A percentile compares a stretch with the other conserved stretches of the same genome.
These are phyloP conservation scores for Menura novaehollandiae DNA, from an alignment of 2,113 vertebrate species.

Conservation along the genomic window DNA sequence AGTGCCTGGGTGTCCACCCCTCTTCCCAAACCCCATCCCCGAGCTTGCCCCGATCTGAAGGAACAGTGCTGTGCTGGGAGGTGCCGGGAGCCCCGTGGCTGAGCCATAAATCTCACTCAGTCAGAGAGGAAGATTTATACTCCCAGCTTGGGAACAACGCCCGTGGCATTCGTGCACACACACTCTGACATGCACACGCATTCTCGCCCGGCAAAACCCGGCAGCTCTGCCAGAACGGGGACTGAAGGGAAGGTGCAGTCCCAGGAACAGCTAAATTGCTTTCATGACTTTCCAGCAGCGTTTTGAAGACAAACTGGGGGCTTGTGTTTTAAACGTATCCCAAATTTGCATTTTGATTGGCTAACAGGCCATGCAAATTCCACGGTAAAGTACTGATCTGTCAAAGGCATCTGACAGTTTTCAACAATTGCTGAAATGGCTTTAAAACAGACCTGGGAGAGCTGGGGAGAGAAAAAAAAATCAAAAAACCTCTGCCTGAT, in stretches of 20 bases:
- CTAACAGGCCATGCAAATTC: constrained; percentile 63
- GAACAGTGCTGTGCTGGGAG: neutral
- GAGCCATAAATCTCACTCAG: constrained; percentile 64
- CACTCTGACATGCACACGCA: neutral
- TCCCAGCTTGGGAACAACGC: constrained; percentile 13
- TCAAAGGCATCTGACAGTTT: constrained; percentile 71
- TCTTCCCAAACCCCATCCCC: neutral
- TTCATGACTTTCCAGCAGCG: constrained; percentile 68
- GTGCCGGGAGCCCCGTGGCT: constrained; percentile 27
- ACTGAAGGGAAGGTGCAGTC: constrained; percentile 31
- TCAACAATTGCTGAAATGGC: constrained; percentile 68
- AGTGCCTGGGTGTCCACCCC: accelerated
- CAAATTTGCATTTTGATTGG: constrained; percentile 78
- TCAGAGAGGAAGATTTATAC: constrained; percentile 58
- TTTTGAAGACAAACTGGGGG: constrained; percentile 67
- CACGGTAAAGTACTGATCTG: constrained; percentile 67
- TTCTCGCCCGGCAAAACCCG: neutral
- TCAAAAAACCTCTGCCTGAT: constrained; percentile 37
- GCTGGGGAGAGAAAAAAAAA: neutral
- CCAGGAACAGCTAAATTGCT: constrained; percentile 58
- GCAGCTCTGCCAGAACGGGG: constrained; percentile 9
- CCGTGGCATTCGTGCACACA: neutral
- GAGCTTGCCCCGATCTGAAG: neutral
- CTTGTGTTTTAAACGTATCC: constrained; percentile 70
- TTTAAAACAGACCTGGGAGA: constrained; percentile 66